Conservation (phyloP, 2,888 invertebrate genomes). For the Meiosimyza decipiens region DNA sequence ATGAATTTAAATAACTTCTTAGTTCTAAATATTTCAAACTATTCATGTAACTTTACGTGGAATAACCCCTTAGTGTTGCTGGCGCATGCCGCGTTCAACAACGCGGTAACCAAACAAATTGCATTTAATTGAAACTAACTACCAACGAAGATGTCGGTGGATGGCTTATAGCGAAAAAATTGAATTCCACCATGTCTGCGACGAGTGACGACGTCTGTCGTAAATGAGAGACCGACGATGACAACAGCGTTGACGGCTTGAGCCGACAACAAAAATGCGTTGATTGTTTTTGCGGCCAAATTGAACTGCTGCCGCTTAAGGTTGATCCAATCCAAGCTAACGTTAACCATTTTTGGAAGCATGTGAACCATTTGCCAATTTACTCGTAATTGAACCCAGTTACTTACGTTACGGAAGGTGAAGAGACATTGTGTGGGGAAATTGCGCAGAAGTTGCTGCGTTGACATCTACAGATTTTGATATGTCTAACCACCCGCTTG, state of each 20-base stretch:
- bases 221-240: background rate
- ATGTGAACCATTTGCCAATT: constrained; percentile 52
- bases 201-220: constrained; percentile 28
- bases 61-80: constrained; percentile 31
- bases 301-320: background rate
- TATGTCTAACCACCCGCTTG: too few relatives aligned
- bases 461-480: too few relatives aligned
- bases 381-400: constrained; percentile 46
- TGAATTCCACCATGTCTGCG: constrained; percentile 32
- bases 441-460: too few relatives aligned
- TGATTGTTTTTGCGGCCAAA: constrained; percentile 31
- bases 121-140: constrained; percentile 52
- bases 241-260: background rate
- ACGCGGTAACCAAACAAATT: constrained; percentile 52
- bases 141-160: constrained; percentile 16
- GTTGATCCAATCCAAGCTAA: constrained; percentile 29
- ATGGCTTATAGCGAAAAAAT: background rate
- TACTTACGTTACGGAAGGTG: too few relatives aligned
- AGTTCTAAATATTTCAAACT: too few relatives aligned
- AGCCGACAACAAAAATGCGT: constrained; percentile 34
- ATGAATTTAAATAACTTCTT: too few relatives aligned
- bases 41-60: constrained; percentile 19
- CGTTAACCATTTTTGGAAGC: constrained; percentile 48
- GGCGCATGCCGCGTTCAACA: constrained; percentile 20
- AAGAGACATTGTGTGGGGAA: too few relatives aligned